A percentile compares a stretch with the other conserved stretches of the same genome.
These are phyloP conservation scores for Sarcoramphus papa DNA, from an alignment of 2,797 vertebrate species.

Conservation along the genomic window DNA sequence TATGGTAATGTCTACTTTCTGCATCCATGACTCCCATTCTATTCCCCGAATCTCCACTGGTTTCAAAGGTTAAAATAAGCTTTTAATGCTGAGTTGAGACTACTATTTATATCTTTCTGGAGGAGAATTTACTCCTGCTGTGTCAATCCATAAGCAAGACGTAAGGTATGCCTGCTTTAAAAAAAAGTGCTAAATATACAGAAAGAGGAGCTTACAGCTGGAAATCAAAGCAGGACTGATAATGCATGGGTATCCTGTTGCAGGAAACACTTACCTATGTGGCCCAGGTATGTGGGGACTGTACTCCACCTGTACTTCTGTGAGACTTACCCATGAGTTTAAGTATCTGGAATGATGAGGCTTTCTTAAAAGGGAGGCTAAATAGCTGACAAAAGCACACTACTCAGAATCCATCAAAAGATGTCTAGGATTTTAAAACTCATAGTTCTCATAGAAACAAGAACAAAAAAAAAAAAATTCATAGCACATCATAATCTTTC, in stretches of 20 bases:
- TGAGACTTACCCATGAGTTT: not conserved
- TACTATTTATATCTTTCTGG: not conserved
- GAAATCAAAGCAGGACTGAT: not conserved
- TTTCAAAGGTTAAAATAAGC: not conserved
- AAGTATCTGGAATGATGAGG: not conserved
- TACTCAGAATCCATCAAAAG: not conserved
- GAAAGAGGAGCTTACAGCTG: not conserved
- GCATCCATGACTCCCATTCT: not conserved
- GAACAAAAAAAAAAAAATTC: not conserved
- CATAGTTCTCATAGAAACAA: not conserved
- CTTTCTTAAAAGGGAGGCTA: not conserved
- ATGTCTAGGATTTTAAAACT: not conserved
- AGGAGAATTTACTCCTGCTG: not conserved
- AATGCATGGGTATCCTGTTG: not conserved
- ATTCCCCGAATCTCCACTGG: not conserved
- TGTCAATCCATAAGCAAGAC: not conserved
- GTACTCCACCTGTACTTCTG: not conserved
- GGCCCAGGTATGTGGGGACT: not conserved
- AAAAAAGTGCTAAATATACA: not conserved
- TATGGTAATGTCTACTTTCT: not conserved
- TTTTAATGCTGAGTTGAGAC: not conserved
- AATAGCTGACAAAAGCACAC: not conserved
- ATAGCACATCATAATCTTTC: not conserved
- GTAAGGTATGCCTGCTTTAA: not conserved
- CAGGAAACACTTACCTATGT: not conserved